Base-by-base conservation (phyloP, 1,140 invertebrate species). In the Nasonia longicornis region DNA sequence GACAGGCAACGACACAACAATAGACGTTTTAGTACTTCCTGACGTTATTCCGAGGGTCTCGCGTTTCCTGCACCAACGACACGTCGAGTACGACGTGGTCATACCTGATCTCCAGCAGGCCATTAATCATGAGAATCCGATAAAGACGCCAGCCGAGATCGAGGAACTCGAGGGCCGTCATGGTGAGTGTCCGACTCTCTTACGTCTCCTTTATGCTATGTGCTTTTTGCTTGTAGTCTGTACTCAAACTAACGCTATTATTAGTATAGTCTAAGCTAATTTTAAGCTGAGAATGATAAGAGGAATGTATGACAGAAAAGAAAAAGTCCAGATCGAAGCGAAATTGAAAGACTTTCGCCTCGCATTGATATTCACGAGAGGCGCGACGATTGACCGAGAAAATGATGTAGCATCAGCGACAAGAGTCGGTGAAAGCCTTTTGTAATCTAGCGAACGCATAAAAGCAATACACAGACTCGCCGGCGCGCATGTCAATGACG, bases 51-150 rank as follows among this genome's bases (percentile, higher is more conserved):
- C 92, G 11, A 77, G 83, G 69, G 86, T 89, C 1, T 83, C 86
- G 22, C 86, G 87, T 8, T 89, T 89, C 42, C 85, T 92, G 45
- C 83, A 84, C 31, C 87, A 89, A 66, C 86, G 85, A 69, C 86
- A 88, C 16, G 83, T 92, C 1, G 80, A 87, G 10, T 96, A 93
- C 82, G 91, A 93, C 10, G 89, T 96, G 2, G 87, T 95, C 12
- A 96, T 96, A 84, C 92, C 94, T 16, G 93, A 96, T 89, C 84
- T 96, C 31, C 95, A 96, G 87, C 91, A 92, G 83, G 93, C 94
- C 10, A 96, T 96, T 45, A 93, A 96, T 83, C 92, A 93, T 82
- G 95, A 96, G 89, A 96, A 96, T 89, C 94, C 95, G 35, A 90
- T 92, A 1, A 89, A 93, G 2, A 92, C 93, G 11, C 83, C 87